Conservation (phyloP, 92 coral and sea anemone genomes). For the Pocillopora grandis region DNA sequence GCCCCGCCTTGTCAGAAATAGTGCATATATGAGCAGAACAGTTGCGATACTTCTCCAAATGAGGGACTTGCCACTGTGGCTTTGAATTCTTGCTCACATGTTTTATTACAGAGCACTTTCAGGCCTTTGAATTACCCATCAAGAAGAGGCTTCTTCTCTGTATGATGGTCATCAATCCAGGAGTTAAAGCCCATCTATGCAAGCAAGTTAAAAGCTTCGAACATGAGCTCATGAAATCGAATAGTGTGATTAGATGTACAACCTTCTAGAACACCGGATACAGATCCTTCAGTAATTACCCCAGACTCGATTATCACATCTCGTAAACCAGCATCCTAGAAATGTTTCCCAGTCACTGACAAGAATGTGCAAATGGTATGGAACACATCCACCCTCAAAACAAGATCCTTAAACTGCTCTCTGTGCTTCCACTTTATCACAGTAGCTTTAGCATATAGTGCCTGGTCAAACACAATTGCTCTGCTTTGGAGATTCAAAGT, state of each 20-base stretch:
- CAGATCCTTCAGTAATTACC: neutral
- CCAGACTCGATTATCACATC: neutral
- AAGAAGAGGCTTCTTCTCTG: constrained; percentile 4
- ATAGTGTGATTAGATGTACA: neutral
- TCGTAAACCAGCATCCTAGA: neutral
- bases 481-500: constrained; percentile 34
- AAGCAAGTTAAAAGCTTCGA: constrained; percentile 46
- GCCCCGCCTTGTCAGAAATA: constrained; percentile 38
- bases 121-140: constrained; percentile 12
- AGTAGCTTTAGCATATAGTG: constrained; percentile 61
- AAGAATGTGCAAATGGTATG: neutral
- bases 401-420: constrained; percentile 35
- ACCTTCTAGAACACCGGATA: neutral
- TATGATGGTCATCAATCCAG: constrained; percentile 34
- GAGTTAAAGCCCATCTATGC: constrained; percentile 31
- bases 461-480: constrained; percentile 68
- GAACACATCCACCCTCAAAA: constrained; percentile 54
- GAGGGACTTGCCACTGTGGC: constrained; percentile 24
- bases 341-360: constrained; percentile 1
- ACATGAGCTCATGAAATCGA: constrained; percentile 38
- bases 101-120: constrained; percentile 1
- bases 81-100: constrained; percentile 7
- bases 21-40: constrained; percentile 16
- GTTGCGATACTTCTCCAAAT: neutral
- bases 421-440: constrained; percentile 63